Evolutionary conservation across 2,888 invertebrate species (phyloP), one percentile per base, ranked within the genome.

Genomic region (Macaria notata): DNA sequence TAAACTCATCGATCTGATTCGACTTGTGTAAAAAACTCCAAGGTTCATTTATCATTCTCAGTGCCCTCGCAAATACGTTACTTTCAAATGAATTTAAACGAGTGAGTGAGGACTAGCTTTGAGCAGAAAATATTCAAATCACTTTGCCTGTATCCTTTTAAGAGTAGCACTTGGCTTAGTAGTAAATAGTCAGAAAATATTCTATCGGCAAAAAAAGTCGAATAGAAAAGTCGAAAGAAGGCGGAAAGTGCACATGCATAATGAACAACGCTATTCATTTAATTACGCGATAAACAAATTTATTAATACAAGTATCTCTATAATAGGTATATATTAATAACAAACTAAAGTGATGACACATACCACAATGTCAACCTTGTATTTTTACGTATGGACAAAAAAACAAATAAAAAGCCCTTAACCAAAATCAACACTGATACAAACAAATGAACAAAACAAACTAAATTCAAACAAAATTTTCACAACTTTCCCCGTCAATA

Each of bases 401-500:
- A 19, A 19, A n/a, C n/a, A n/a, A n/a, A n/a, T n/a, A n/a, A n/a
- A n/a, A n/a, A n/a, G n/a, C 19, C 19, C 19, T 1, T 19, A 19
- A 19, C 19, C n/a, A n/a, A n/a, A n/a, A 19, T 19, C 19, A 1
- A 19, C 2, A 19, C 19, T 19, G 19, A 19, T 19, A 19, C 19
- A 19, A 19, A 19, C 19, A 19, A 19, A 19, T 19, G 19, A 19
- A 1, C 19, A 19, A 19, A 19, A 19, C 19, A 19, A 19, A 19
- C 19, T 19, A 19, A 19, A 19, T 19, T 19, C 2, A 36, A 42
- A 42, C n/a, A 9, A 31, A 51, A 61, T 69, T 70, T 66, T 61
- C 62, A 68, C 70, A 70, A 42, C 71, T 73, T 75, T 67, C 68
- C 59, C 67, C 66, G 61, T 63, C 73, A 72, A 73, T 54, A 66